Base-by-base conservation (phyloP, 2,797 vertebrate species). In the Acanthurus tractus region DNA sequence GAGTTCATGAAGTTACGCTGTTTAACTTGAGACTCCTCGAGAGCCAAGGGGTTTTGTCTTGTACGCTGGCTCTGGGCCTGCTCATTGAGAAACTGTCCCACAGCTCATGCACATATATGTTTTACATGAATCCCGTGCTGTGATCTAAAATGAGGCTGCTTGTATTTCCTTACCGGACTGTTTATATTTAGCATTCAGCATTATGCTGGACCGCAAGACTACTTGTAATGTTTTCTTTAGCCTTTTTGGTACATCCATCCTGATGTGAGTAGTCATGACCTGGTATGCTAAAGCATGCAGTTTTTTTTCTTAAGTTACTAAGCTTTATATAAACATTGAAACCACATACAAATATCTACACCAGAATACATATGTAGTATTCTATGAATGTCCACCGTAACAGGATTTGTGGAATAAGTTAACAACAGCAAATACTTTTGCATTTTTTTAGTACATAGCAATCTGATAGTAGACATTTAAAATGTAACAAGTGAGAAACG, bases 81-180 rank as follows among this genome's bases (percentile, higher is more conserved):
- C 79, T 85, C 77, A 78, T 70, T 81, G 63, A 87, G 67, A 84
- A 77, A 69, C 66, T 42, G 7, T 75, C 57, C 63, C 72, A 77
- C 64, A 48, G 57, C 62, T 29, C 29, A 29, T 29, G 29, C 29
- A 29, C 29, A 63, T 61, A 15, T n/a, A 44, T 11, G 1, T 12
- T 48, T 4, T 3, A 9, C 54, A 12, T 13, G n/a, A 8, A 23
- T 64, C 18, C 36, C n/a, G 23, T 10, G 44, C 13, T 53, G 13
- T 77, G 11, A 9, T 42, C 29, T 29, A 29, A 3, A 29, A 29
- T 29, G 2, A 3, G 29, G 29, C 29, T 29, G 29, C 29, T 29
- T 29, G 29, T 29, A 29, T 29, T 4, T 29, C 2, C 29, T 29
- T 29, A 29, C 29, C 29, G 29, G 3, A 29, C 29, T 22, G 23